These are phyloP conservation scores for Pogonocherus hispidulus DNA, from an alignment of 2,888 invertebrate genomes.

Conservation along the genomic window DNA sequence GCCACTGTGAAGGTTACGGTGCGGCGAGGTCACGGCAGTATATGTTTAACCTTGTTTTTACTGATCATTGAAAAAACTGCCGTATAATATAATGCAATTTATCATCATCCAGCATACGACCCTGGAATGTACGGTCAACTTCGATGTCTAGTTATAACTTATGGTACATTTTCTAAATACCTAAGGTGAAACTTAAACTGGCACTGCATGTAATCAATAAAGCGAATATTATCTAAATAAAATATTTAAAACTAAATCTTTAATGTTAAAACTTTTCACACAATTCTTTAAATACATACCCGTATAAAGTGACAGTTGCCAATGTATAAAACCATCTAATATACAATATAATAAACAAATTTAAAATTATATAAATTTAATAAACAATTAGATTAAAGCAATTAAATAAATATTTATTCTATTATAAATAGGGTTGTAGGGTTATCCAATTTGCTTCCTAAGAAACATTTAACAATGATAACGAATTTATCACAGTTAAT, in stretches of 20 bases:
- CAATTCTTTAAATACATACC: conserved; percentile 8
- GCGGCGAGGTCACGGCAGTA: too few species aligned
- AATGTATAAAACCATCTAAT: conserved; percentile 2
- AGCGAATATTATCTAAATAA: too few species aligned
- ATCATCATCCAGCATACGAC: too few species aligned
- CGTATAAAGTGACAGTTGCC: conserved; percentile 11
- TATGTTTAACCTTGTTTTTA: too few species aligned
- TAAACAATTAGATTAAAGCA: background rate
- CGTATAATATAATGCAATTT: too few species aligned
- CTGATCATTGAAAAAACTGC: too few species aligned
- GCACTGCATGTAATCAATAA: background rate
- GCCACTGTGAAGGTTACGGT: too few species aligned
- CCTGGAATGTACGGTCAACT: too few species aligned
- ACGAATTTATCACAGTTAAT: conserved; percentile 8
- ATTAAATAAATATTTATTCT: background rate
- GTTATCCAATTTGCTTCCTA: conserved; percentile 1
- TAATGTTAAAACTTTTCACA: conserved; percentile 5
- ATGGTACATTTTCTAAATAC: background rate
- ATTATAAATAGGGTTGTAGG: background rate
- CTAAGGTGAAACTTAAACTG: background rate
- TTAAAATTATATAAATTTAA: background rate
- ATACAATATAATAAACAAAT: background rate
- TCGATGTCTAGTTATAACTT: background rate
- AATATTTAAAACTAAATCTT: background rate
- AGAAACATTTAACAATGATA: background rate